A percentile compares a stretch with the other conserved stretches of the same genome.
phyloP scores from a whole-genome alignment of 2,113 vertebrate species.

The Chlamydotis undulata region DNA sequence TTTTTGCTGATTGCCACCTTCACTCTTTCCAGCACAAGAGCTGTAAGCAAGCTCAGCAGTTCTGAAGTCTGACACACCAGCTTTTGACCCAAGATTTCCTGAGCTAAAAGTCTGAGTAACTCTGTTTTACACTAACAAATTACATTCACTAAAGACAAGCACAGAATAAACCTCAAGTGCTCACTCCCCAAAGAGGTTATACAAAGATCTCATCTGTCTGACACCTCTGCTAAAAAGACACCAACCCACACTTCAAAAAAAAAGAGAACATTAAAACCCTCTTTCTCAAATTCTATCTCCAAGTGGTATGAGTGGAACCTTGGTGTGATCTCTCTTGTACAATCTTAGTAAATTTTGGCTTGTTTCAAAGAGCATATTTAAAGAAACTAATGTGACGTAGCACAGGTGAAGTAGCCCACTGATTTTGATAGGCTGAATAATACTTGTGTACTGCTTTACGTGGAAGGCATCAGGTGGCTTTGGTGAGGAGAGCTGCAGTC shows the following conservation, averaged over 20 bases:
- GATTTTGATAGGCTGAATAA: background rate
- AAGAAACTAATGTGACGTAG: background rate
- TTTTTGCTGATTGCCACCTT: background rate
- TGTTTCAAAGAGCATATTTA: background rate
- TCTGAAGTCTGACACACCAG: background rate
- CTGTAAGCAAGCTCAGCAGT: background rate
- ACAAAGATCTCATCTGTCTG: background rate
- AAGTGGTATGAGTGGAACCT: background rate
- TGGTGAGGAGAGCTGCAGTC: background rate
- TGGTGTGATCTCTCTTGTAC: background rate
- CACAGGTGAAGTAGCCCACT: background rate
- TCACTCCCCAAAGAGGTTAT: background rate
- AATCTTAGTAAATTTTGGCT: background rate
- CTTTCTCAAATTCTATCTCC: background rate
- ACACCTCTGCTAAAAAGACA: background rate
- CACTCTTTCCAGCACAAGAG: background rate
- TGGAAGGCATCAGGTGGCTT: background rate
- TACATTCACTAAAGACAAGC: background rate
- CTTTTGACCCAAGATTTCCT: background rate
- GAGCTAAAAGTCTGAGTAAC: background rate
- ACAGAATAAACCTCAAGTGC: background rate
- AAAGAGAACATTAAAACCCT: background rate
- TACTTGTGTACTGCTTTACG: background rate
- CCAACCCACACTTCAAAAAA: background rate
- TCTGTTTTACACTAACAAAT: background rate